Evolutionary conservation across 2,113 vertebrate species (phyloP).

Genomic region (Echinops telfairi): DNA sequence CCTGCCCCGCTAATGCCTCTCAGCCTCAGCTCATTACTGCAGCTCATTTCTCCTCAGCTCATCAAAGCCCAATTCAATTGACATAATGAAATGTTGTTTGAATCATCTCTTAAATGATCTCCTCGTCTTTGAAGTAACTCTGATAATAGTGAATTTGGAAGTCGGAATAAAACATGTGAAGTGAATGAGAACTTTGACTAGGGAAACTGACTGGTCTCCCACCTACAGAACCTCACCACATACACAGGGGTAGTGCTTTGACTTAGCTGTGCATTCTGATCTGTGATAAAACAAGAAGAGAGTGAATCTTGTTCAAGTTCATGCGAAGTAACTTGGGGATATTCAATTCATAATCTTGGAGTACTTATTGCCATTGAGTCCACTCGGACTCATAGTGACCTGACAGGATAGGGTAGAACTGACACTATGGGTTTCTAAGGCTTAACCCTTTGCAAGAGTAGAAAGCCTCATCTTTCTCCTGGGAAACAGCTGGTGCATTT

Average conservation of each 20-base stretch:
- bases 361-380: no score
- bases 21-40: background rate
- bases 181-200: background rate
- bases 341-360: background rate
- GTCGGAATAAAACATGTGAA: background rate
- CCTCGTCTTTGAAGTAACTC: background rate
- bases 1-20: background rate
- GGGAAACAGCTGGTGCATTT: no score
- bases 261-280: background rate
- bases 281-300: background rate
- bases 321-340: background rate
- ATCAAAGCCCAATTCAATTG: background rate
- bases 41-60: background rate
- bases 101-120: background rate
- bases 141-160: background rate
- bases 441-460: no score
- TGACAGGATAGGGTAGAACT: no score
- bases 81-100: background rate
- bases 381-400: no score
- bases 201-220: background rate
- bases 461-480: no score
- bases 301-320: background rate
- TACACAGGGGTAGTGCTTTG: background rate
- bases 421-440: no score
- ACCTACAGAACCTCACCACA: background rate